Conservation (phyloP, 2,888 invertebrate species). For the Bembecia ichneumoniformis region DNA sequence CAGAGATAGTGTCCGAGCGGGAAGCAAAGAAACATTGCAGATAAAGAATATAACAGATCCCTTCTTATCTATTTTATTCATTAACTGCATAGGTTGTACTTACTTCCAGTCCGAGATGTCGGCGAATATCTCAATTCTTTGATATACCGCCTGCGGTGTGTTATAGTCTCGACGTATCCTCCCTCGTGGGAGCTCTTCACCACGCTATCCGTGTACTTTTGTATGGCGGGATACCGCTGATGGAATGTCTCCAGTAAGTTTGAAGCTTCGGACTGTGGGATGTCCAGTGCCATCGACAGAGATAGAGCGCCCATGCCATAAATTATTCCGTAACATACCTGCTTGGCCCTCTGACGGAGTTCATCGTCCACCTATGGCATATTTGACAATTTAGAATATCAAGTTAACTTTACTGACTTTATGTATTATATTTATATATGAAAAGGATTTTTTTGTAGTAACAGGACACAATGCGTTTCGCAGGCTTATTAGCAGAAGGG, state of each 20-base stretch:
- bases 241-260: slow-evolving; percentile 87
- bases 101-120: too few relatives aligned
- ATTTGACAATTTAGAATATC: neutral
- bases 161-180: slow-evolving; percentile 89
- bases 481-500: too few relatives aligned
- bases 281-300: slow-evolving; percentile 83
- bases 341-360: slow-evolving; percentile 89
- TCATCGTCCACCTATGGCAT: slow-evolving; percentile 76
- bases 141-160: slow-evolving; percentile 83
- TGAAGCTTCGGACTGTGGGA: slow-evolving; percentile 84
- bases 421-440: too few relatives aligned
- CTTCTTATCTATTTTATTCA: too few relatives aligned
- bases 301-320: slow-evolving; percentile 95
- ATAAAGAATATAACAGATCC: too few relatives aligned
- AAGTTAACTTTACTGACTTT: neutral
- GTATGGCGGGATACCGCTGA: slow-evolving; percentile 80
- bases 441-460: too few relatives aligned
- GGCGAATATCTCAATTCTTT: slow-evolving; percentile 19
- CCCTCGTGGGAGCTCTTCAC: slow-evolving; percentile 76
- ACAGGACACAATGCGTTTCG: too few relatives aligned
- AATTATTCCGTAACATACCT: slow-evolving; percentile 96
- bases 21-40: too few relatives aligned
- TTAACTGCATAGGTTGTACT: too few relatives aligned
- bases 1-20: too few relatives aligned
- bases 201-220: slow-evolving; percentile 63